Evolutionary conservation across 2,888 invertebrate species (phyloP).

Genomic region (Drosophila mettleri): DNA sequence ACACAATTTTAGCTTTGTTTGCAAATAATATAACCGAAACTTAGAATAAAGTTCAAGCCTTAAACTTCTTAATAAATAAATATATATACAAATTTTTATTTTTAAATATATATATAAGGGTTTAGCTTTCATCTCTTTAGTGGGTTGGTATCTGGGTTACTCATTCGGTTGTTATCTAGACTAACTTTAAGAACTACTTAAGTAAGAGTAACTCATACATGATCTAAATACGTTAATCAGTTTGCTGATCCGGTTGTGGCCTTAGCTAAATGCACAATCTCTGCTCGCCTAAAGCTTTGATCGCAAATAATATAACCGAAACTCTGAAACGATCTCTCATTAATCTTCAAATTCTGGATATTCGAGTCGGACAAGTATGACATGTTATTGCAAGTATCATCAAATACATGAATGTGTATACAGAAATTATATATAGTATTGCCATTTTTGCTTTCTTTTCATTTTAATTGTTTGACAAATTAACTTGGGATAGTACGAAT

Average conservation of each 20-base stretch:
- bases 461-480: conserved; percentile 1
- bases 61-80: no score
- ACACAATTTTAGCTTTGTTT: background rate
- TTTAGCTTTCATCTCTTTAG: no score
- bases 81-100: no score
- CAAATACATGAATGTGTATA: background rate
- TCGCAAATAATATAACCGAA: conserved; percentile 3
- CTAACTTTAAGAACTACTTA: background rate
- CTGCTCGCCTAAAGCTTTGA: background rate
- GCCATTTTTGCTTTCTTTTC: background rate
- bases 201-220: background rate
- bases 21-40: background rate
- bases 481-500: conserved; percentile 17
- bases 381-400: background rate
- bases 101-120: no score
- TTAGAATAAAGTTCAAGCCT: no score
- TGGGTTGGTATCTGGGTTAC: no score
- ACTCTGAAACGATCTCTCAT: conserved; percentile 1
- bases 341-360: background rate
- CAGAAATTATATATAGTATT: background rate
- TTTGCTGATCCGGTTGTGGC: background rate
- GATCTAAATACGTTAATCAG: background rate
- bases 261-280: background rate
- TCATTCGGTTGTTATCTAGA: background rate
- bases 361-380: conserved; percentile 16